Evolutionary conservation across 1,140 invertebrate genomes (phyloP).

Genomic region (Medauroidea extradentata): DNA sequence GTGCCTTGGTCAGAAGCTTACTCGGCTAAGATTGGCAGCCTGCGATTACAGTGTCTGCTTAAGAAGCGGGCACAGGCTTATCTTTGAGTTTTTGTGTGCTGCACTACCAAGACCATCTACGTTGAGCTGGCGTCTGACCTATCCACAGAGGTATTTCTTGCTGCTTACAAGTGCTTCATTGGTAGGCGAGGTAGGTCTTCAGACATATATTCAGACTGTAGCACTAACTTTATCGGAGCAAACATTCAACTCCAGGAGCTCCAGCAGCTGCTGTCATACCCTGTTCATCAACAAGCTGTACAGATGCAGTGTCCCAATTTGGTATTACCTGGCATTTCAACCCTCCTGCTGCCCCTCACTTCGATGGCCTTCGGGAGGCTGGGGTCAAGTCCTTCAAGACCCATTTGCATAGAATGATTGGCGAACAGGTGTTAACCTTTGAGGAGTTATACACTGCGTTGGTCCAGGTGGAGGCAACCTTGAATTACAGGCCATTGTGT

Average conservation of each 20-base stretch:
- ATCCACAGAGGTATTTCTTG: conserved; percentile 23
- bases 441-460: neutral
- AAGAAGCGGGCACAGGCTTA: no score
- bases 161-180: conserved; percentile 34
- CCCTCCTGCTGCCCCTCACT: no score
- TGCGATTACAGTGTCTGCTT: no score
- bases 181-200: conserved; percentile 27
- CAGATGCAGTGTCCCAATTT: no score
- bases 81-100: conserved; percentile 24
- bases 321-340: no score
- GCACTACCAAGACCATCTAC: conserved; percentile 26
- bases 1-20: no score
- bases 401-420: neutral
- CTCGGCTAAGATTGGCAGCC: no score
- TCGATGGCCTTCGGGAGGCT: no score
- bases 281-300: no score
- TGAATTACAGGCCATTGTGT: neutral
- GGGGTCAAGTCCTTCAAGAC: no score
- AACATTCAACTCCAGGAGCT: conserved; percentile 12
- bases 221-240: conserved; percentile 36
- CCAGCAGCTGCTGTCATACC: neutral
- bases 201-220: conserved; percentile 31
- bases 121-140: conserved; percentile 31
- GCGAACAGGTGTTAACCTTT: neutral
- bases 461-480: neutral